phyloP scores from a whole-genome alignment of 1,140 invertebrate genomes.

The Megathymus violae region DNA sequence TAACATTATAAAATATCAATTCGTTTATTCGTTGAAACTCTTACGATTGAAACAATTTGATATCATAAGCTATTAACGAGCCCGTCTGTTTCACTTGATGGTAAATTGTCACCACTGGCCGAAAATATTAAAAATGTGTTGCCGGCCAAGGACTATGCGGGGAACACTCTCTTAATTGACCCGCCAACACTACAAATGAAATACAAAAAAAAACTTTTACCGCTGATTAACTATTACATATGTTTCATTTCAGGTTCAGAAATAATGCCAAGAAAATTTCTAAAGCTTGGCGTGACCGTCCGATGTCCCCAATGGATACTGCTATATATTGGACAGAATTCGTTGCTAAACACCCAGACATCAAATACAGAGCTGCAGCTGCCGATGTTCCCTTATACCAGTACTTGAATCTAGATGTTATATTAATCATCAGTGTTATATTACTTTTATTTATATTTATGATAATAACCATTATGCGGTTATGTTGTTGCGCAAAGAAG shows the following conservation, averaged over 20 bases:
- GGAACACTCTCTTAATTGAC: too few relatives aligned
- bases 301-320: slow-evolving; percentile 78
- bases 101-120: too few relatives aligned
- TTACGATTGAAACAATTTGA: too few relatives aligned
- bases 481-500: slow-evolving; percentile 31
- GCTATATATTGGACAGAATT: slow-evolving; percentile 87
- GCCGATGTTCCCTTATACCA: slow-evolving; percentile 85
- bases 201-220: too few relatives aligned
- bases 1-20: too few relatives aligned
- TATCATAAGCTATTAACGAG: too few relatives aligned
- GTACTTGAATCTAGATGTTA: slow-evolving; percentile 86
- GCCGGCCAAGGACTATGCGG: too few relatives aligned
- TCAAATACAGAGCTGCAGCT: slow-evolving; percentile 83
- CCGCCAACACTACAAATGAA: too few relatives aligned
- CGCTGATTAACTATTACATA: too few relatives aligned
- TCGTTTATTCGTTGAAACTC: too few relatives aligned
- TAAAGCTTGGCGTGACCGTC: slow-evolving; percentile 83
- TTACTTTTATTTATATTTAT: slow-evolving; percentile 35
- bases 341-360: slow-evolving; percentile 85
- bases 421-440: slow-evolving; percentile 47
- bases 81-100: too few relatives aligned
- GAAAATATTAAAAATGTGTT: too few relatives aligned
- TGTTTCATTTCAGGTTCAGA: slow-evolving; percentile 62
- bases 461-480: slow-evolving; percentile 29
- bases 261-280: slow-evolving; percentile 71